A percentile compares a stretch with the other conserved stretches of the same genome.
These are phyloP conservation scores for Astatoreochromis straeleni DNA, from an alignment of 2,113 vertebrate species.

Conservation along the genomic window DNA sequence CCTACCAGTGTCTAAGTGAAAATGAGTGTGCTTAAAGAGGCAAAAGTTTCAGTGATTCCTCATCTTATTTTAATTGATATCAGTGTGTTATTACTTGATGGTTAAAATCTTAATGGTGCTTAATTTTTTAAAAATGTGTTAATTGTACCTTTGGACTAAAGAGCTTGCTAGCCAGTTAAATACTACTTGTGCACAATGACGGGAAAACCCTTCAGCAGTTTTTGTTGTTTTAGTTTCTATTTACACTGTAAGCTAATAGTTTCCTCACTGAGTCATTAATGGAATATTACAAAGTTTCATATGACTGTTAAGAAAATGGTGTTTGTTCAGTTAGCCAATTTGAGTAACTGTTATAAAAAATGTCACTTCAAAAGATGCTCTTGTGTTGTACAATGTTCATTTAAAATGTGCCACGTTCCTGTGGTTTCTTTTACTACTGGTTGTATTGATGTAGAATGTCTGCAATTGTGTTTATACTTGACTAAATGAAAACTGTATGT, in stretches of 20 bases:
- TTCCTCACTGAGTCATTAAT: neutral
- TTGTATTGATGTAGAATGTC: neutral
- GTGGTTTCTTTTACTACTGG: neutral
- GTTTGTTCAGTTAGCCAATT: neutral
- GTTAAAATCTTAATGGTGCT: neutral
- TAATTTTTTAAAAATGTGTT: accelerated
- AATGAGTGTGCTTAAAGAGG: neutral
- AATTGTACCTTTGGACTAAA: neutral
- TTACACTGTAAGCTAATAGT: neutral
- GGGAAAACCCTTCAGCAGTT: neutral
- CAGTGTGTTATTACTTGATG: neutral
- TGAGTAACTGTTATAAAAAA: neutral
- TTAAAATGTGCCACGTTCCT: neutral
- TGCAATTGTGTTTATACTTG: slow-evolving; percentile 4
- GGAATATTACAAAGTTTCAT: neutral
- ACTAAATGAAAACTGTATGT: slow-evolving; percentile 15
- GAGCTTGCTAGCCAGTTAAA: neutral
- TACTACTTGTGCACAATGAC: neutral
- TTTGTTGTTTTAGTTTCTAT: neutral
- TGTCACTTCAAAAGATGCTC: neutral
- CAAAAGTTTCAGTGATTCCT: neutral
- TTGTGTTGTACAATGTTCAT: neutral
- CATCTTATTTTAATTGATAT: neutral
- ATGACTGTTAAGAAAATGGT: neutral
- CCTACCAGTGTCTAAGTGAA: neutral